Conservation (phyloP, 2,113 vertebrate species). For the Marmota monax region DNA sequence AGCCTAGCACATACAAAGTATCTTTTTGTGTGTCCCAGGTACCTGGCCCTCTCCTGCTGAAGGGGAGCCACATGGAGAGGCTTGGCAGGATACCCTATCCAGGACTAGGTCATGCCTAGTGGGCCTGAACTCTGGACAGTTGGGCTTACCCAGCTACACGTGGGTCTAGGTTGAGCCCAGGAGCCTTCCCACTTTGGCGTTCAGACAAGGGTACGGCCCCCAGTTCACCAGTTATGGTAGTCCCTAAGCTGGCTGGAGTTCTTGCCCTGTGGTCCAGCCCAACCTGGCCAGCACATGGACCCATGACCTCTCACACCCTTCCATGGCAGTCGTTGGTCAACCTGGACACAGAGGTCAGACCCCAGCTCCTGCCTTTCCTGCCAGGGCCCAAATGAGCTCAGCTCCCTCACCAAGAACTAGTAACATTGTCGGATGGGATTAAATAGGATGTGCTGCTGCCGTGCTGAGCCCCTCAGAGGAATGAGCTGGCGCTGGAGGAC, state of each 20-base stretch:
- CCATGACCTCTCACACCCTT: neutral
- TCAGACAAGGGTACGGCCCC: neutral
- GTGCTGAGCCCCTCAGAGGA: neutral
- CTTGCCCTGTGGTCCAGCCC: no score
- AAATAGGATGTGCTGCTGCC: neutral
- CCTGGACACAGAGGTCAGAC: neutral
- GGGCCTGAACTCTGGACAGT: neutral
- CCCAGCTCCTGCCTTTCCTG: neutral
- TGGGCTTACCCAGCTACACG: neutral
- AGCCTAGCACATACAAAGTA: neutral
- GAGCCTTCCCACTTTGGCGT: neutral
- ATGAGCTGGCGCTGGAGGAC: neutral
- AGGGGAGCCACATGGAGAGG: neutral
- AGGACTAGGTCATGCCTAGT: neutral
- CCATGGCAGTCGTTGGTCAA: neutral
- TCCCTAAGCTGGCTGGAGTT: neutral
- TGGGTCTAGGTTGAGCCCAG: neutral
- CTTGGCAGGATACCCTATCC: neutral
- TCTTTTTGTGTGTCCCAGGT: neutral
- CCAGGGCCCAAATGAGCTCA: neutral
- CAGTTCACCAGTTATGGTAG: neutral
- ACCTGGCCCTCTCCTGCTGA: no score
- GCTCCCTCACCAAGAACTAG: fast-evolving
- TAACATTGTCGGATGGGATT: neutral
- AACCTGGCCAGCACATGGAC: neutral